Conservation (phyloP, 2,797 vertebrate species). For the Calcarius lapponicus region DNA sequence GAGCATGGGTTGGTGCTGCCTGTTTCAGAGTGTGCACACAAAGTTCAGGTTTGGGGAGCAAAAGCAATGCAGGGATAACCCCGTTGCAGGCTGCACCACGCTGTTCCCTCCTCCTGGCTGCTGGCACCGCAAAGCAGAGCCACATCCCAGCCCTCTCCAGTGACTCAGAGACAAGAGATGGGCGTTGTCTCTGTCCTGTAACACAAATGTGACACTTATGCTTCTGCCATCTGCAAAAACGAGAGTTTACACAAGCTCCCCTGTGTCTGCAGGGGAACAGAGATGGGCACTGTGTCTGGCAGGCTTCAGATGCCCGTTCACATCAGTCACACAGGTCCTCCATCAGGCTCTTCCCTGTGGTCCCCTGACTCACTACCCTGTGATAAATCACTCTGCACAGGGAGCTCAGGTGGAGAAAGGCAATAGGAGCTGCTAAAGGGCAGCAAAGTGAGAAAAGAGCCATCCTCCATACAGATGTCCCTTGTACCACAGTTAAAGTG, state of each 20-base stretch:
- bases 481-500: neutral
- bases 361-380: neutral
- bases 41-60: neutral
- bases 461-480: neutral
- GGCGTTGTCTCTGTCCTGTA: neutral
- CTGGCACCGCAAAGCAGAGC: neutral
- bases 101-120: neutral
- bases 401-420: neutral
- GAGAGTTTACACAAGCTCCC: neutral
- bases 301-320: neutral
- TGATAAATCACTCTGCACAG: neutral
- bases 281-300: neutral
- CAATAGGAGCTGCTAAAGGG: neutral
- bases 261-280: neutral
- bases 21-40: neutral
- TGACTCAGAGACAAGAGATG: neutral
- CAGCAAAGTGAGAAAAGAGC: neutral
- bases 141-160: neutral
- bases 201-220: too few species aligned
- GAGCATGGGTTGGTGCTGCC: fast-evolving
- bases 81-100: fast-evolving
- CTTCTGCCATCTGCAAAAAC: neutral
- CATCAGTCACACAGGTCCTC: neutral
- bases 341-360: neutral
- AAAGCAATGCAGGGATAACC: neutral